Percentiles rank a stretch among this genome's conserved stretches.
These are phyloP conservation scores for Myodes glareolus DNA, from an alignment of 2,113 vertebrate species.

Conservation along the genomic window DNA sequence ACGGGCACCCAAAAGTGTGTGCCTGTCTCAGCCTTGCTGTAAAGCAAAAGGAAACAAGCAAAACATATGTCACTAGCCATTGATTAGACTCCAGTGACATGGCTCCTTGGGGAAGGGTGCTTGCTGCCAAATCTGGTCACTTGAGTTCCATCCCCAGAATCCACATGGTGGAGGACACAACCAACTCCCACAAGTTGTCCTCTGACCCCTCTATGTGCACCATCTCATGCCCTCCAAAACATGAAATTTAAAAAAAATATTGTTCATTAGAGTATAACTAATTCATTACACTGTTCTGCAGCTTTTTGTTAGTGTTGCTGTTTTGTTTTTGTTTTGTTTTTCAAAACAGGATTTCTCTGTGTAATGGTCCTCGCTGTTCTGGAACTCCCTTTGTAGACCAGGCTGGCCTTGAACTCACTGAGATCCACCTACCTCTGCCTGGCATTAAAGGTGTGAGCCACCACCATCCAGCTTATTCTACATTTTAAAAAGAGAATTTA, in stretches of 20 bases:
- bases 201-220: neutral
- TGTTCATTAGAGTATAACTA: neutral
- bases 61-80: neutral
- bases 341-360: no score
- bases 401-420: no score
- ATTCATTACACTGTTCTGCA: neutral
- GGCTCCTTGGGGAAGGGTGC: neutral
- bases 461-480: no score
- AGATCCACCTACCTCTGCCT: no score
- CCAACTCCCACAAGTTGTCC: neutral
- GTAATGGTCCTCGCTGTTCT: no score
- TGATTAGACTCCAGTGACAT: neutral
- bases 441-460: no score
- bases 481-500: neutral
- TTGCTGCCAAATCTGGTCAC: neutral
- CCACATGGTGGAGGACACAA: neutral
- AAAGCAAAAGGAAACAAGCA: neutral
- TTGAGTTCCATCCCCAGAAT: neutral
- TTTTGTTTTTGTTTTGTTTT: no score
- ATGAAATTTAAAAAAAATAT: neutral
- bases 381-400: no score
- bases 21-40: neutral
- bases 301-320: neutral
- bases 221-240: neutral
- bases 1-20: neutral